Conservation (phyloP, 1,140 invertebrate species). For the Leptoteleia sp. region DNA sequence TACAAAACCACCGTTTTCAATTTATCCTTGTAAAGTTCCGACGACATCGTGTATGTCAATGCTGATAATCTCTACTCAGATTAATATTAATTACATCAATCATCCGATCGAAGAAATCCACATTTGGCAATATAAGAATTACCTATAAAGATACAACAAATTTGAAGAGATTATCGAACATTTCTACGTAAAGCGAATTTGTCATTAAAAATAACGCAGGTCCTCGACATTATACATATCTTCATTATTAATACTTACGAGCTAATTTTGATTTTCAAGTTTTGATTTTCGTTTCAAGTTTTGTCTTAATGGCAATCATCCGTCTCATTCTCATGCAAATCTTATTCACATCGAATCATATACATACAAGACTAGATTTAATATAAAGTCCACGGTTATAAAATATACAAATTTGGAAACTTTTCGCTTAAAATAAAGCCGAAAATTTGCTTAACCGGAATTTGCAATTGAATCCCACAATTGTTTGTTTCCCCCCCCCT, state of each 20-base stretch:
- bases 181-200: slow-evolving; percentile 43
- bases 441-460: too few relatives aligned
- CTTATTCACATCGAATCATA: slow-evolving; percentile 42
- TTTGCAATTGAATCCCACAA: too few relatives aligned
- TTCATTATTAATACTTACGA: slow-evolving; percentile 72
- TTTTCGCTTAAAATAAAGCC: slow-evolving; percentile 14
- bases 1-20: slow-evolving; percentile 58
- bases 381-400: slow-evolving; percentile 46
- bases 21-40: slow-evolving; percentile 34
- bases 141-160: slow-evolving; percentile 61
- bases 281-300: slow-evolving; percentile 75
- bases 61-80: slow-evolving; percentile 50
- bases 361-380: slow-evolving; percentile 33
- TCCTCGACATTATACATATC: slow-evolving; percentile 74
- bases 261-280: slow-evolving; percentile 80
- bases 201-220: slow-evolving; percentile 69
- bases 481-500: too few relatives aligned
- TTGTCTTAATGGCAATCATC: slow-evolving; percentile 61
- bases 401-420: slow-evolving; percentile 49
- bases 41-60: slow-evolving; percentile 46
- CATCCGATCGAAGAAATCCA: slow-evolving; percentile 25
- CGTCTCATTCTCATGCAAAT: slow-evolving; percentile 35
- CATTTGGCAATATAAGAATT: slow-evolving; percentile 57
- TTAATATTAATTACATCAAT: slow-evolving; percentile 53
- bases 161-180: slow-evolving; percentile 58